phyloP scores from a whole-genome alignment of 2,113 vertebrate species.

The Cololabis saira region DNA sequence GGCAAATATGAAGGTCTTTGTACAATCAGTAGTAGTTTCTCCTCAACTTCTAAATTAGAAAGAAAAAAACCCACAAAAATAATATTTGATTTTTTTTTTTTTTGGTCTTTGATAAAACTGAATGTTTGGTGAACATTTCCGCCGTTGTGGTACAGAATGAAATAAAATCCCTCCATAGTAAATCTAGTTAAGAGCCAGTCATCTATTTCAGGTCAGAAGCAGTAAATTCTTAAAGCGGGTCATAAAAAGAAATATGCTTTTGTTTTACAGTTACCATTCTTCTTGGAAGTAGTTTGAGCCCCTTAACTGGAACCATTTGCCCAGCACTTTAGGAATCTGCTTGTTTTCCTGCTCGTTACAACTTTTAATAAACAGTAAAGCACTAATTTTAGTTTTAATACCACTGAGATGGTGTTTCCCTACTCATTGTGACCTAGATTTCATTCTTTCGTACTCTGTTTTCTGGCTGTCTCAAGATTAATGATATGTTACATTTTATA shows the following conservation, averaged over 20 bases:
- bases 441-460: conserved; percentile 16
- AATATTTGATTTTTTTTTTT: background rate
- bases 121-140: background rate
- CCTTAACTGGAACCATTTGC: conserved; percentile 69
- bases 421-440: conserved; percentile 4
- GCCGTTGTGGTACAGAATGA: conserved; percentile 36
- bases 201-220: conserved; percentile 41
- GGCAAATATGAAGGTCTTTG: conserved; percentile 8
- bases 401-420: conserved; percentile 1
- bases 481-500: conserved; percentile 40
- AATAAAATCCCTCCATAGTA: conserved; percentile 32
- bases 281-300: conserved; percentile 45
- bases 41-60: background rate
- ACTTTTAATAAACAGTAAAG: conserved; percentile 7
- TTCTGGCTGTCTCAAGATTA: conserved; percentile 10
- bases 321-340: conserved; percentile 1
- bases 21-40: conserved; percentile 5
- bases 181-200: conserved; percentile 49
- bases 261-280: conserved; percentile 66
- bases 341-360: conserved; percentile 36
- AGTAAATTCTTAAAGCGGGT: conserved; percentile 60
- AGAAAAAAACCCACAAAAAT: background rate
- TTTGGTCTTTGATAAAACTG: background rate
- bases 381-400: conserved; percentile 17
- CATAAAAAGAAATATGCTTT: conserved; percentile 72